phyloP scores from a whole-genome alignment of 2,888 invertebrate species.

The Amaurobius ferox region DNA sequence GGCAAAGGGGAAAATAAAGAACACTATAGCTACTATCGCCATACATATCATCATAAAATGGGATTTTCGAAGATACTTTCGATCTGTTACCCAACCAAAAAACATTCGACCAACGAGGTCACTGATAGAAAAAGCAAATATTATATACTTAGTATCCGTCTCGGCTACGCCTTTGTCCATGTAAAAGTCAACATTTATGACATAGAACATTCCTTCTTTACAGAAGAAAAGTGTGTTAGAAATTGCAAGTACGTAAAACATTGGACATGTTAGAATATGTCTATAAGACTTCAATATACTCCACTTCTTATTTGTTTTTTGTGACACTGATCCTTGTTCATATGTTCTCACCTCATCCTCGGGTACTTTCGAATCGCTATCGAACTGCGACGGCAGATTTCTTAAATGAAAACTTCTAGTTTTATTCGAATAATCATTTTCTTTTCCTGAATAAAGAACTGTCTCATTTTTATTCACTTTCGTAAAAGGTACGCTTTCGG shows the following conservation, averaged over 20 bases:
- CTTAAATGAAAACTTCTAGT: no score
- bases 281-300: no score
- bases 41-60: constrained; percentile 36
- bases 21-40: constrained; percentile 21
- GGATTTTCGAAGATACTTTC: constrained; percentile 23
- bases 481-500: no score
- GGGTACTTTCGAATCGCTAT: no score
- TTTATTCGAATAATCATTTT: no score
- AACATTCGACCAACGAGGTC: constrained; percentile 72
- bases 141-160: constrained; percentile 53
- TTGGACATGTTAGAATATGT: constrained; percentile 7
- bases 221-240: constrained; percentile 43
- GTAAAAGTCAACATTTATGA: constrained; percentile 70
- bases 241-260: constrained; percentile 41
- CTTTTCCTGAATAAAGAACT: no score
- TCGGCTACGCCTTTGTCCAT: constrained; percentile 59
- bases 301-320: no score
- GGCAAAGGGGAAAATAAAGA: constrained; percentile 33
- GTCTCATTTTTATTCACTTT: no score
- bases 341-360: no score
- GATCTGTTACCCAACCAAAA: constrained; percentile 70
- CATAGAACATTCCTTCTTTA: constrained; percentile 52
- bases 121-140: constrained; percentile 59
- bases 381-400: no score
- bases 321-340: no score